Percentiles rank a stretch among this genome's conserved stretches.
These are phyloP conservation scores for Lophura swinhoii DNA, from an alignment of 2,797 vertebrate species.

Conservation along the genomic window DNA sequence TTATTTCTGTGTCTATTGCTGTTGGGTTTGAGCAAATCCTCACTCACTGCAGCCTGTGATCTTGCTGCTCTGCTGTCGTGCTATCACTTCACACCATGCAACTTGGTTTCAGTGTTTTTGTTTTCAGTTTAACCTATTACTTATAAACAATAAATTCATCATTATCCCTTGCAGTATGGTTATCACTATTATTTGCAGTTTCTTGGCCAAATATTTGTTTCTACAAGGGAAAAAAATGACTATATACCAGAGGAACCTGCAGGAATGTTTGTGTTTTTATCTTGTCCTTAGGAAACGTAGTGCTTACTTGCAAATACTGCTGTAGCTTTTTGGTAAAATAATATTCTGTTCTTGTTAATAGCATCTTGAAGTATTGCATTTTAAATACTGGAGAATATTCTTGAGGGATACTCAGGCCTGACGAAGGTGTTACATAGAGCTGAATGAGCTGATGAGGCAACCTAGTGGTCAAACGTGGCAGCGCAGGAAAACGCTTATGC, in stretches of 20 bases:
- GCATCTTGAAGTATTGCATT: background rate
- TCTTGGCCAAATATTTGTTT: background rate
- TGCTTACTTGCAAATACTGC: too few species aligned
- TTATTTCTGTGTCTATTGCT: too few species aligned
- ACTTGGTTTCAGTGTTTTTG: background rate
- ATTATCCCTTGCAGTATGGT: background rate
- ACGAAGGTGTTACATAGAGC: background rate
- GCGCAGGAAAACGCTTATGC: constrained; percentile 74
- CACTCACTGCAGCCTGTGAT: too few species aligned
- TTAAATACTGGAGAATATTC: constrained; percentile 19
- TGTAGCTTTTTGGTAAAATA: too few species aligned
- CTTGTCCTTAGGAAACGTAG: too few species aligned
- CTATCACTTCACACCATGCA: too few species aligned
- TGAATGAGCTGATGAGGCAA: constrained; percentile 60
- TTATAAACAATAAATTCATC: background rate
- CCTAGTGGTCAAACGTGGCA: constrained; percentile 69
- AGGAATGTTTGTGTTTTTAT: too few species aligned
- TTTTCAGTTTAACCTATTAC: background rate
- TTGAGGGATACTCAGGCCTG: constrained; percentile 48
- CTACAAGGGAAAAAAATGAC: too few species aligned
- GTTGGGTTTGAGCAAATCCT: too few species aligned
- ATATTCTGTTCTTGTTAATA: too few species aligned
- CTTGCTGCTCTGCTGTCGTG: too few species aligned
- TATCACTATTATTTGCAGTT: background rate
- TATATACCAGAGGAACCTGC: too few species aligned